Conservation (phyloP, 1,140 invertebrate genomes). For the Euglossa dilemma region DNA sequence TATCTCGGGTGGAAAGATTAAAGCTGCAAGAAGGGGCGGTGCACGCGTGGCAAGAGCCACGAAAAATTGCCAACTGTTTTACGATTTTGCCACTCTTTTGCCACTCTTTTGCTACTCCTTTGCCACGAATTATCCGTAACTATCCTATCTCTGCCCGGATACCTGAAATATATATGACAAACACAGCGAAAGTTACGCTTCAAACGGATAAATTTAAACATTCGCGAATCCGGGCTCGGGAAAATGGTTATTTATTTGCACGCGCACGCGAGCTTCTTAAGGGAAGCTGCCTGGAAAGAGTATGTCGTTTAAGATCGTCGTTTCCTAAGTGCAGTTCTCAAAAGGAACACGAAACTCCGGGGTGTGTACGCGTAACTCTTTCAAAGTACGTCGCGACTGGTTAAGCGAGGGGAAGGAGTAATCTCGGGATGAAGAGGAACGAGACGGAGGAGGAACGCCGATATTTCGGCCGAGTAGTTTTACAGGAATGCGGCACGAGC, state of each 20-base stretch:
- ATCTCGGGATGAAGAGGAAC: no score
- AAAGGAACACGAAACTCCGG: background rate
- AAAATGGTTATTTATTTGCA: background rate
- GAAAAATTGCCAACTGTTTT: constrained; percentile 32
- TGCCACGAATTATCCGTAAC: background rate
- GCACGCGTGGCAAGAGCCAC: background rate
- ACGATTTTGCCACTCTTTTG: background rate
- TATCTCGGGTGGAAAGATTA: constrained; percentile 38
- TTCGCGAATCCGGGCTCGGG: no score
- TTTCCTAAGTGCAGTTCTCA: background rate
- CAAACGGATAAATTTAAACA: background rate
- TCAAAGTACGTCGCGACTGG: background rate
- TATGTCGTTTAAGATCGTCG: background rate
- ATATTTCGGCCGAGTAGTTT: background rate
- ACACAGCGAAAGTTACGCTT: background rate
- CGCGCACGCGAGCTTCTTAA: background rate
- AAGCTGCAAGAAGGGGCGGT: background rate
- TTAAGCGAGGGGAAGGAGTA: background rate
- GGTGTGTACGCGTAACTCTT: background rate
- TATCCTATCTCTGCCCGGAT: background rate
- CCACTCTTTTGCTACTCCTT: background rate
- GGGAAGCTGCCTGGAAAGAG: background rate
- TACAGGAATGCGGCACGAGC: constrained; percentile 7
- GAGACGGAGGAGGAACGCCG: background rate
- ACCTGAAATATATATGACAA: background rate